Conservation (phyloP, 2,113 vertebrate species). For the Mionectes macconnelli region DNA sequence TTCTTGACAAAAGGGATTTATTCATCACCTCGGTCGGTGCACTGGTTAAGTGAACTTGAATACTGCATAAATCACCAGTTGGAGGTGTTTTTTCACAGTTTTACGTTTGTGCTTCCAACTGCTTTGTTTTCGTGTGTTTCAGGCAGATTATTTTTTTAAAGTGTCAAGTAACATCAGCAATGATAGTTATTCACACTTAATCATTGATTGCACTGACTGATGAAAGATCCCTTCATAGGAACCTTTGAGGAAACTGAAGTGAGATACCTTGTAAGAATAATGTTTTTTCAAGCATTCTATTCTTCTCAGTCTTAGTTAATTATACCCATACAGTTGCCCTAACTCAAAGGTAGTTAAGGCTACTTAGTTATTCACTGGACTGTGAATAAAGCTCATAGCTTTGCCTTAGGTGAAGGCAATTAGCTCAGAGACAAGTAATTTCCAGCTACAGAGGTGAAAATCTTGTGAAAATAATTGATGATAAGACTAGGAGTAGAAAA, state of each 20-base stretch:
- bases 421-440: neutral
- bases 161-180: neutral
- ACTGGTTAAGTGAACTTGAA: neutral
- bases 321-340: rapidly evolving
- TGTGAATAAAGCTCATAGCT: neutral
- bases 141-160: neutral
- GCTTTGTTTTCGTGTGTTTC: neutral
- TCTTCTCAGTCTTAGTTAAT: neutral
- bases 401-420: neutral
- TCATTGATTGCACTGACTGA: neutral
- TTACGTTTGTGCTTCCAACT: neutral
- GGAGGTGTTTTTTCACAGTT: neutral
- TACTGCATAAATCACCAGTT: neutral
- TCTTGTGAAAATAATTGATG: neutral
- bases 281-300: neutral
- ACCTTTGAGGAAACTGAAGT: neutral
- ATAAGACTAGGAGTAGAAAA: neutral
- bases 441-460: slow-evolving; percentile 1
- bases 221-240: neutral
- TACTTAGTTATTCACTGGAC: neutral
- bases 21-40: neutral
- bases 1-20: neutral
- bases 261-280: neutral
- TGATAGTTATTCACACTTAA: neutral
- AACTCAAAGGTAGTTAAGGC: neutral